A percentile compares a stretch with the other conserved stretches of the same genome.
Evolutionary conservation across 2,888 invertebrate genomes (phyloP).

Genomic region (Allygus modestus): DNA sequence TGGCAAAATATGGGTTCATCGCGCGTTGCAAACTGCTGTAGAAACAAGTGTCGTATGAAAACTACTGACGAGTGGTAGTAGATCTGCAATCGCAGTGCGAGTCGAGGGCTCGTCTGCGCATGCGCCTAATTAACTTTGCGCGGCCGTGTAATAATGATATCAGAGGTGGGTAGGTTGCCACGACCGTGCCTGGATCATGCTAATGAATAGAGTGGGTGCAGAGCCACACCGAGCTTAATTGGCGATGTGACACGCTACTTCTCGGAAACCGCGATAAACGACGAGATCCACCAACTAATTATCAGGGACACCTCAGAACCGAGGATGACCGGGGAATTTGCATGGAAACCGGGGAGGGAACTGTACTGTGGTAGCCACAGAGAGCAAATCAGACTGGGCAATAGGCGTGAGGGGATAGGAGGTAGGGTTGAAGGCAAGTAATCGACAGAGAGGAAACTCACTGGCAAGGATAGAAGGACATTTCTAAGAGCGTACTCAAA

Average conservation of each 20-base stretch:
- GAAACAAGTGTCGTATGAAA: too few relatives aligned
- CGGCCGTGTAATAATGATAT: constrained; percentile 49
- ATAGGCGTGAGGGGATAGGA: not conserved
- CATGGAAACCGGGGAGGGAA: not conserved
- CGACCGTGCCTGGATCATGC: constrained; percentile 9
- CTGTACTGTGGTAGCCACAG: not conserved
- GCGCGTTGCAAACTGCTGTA: too few relatives aligned
- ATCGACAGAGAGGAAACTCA: too few relatives aligned
- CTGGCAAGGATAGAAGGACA: too few relatives aligned
- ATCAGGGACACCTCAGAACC: constrained; percentile 42
- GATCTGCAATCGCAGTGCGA: too few relatives aligned
- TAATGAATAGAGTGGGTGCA: constrained; percentile 34
- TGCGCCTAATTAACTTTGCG: constrained; percentile 19
- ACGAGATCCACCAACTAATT: constrained; percentile 40
- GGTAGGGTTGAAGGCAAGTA: not conserved
- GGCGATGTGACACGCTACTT: constrained; percentile 45
- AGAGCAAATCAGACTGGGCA: not conserved
- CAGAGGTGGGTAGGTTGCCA: constrained; percentile 25
- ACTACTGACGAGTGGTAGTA: too few relatives aligned
- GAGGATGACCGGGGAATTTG: constrained; percentile 7
- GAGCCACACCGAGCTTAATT: constrained; percentile 42
- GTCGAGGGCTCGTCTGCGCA: too few relatives aligned
- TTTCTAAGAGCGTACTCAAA: too few relatives aligned
- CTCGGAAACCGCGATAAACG: constrained; percentile 45
- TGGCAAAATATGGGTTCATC: too few relatives aligned